Base-by-base conservation (phyloP, 2,888 invertebrate species). In the Phaedon cochleariae region DNA sequence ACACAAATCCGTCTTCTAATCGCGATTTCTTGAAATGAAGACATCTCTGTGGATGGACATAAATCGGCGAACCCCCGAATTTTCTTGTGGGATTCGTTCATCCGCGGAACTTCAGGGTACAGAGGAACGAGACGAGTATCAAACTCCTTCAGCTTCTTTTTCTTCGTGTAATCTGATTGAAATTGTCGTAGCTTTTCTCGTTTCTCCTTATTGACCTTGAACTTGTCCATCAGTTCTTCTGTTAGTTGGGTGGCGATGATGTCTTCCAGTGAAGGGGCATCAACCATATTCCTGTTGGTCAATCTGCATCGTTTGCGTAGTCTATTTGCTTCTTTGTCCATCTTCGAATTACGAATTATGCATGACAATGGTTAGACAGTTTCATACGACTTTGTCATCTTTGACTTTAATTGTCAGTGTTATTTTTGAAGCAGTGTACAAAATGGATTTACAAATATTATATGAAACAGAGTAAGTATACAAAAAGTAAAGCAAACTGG, bases 11-110 rank as follows among this genome's bases (percentile, higher is more conserved):
- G 86, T 58, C 83, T 85, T 54, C 85, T 82, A 63, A 93, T 91
- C 75, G 86, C 87, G 7, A 84, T 77, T 80, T 90, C 90, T 82
- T 89, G 89, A 41, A 86, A 85, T 22, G 85, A 84, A 1, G 87
- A 84, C 88, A 90, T 90, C 6, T 86, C 86, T 0, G 89, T 88
- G 4, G 88, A 87, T 46, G 87, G 84, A 51, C 90, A 85, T 68
- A 86, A 82, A 1, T 87, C 83, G 0, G 89, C 90, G 74, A 86
- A 87, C 69, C 85, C 81, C n/a, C 87, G 83, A 26, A 91, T 77
- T 18, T 87, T 85, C 22, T 85, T 84, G 53, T 82, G 81, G 0
- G 80, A 72, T 0, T 71, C 68, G 53, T 80, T 76, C 29, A 77
- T 73, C 21, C 65, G 71, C 0, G 77, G 79, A 18, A 83, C 75